These are phyloP conservation scores for Pachycephala philippinensis DNA, from an alignment of 2,113 vertebrate species.

Conservation along the genomic window DNA sequence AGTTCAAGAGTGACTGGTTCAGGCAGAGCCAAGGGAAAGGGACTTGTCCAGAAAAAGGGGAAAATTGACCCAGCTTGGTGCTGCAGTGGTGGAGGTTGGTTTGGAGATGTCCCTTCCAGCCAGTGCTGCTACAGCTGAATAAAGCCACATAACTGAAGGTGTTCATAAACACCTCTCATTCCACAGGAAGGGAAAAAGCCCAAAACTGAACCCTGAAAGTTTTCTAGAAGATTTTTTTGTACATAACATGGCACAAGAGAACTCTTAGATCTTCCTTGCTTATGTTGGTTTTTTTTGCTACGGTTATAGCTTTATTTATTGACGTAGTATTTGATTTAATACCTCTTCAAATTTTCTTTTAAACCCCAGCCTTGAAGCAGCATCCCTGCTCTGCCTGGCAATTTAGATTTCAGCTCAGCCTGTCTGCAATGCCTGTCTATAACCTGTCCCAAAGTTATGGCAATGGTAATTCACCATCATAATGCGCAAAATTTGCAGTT, in stretches of 20 bases:
- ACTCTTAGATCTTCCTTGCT: neutral
- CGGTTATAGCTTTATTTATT: neutral
- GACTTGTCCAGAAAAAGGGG: neutral
- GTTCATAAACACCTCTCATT: neutral
- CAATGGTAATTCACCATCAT: too few species aligned
- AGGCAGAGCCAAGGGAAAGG: neutral
- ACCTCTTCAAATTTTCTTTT: neutral
- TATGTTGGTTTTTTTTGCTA: neutral
- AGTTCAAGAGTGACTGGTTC: neutral
- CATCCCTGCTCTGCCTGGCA: neutral
- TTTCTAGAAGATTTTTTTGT: neutral
- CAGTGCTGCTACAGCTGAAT: neutral
- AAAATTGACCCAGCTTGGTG: neutral
- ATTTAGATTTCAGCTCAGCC: neutral
- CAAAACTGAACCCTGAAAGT: rapidly evolving
- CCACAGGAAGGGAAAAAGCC: neutral
- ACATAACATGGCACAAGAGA: rapidly evolving
- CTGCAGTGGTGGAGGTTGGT: neutral
- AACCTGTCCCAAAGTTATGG: neutral
- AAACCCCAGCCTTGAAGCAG: neutral
- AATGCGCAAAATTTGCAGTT: neutral
- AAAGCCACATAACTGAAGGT: neutral
- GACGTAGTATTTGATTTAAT: neutral
- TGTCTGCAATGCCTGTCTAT: neutral
- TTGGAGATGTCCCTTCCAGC: neutral